These are phyloP conservation scores for Micromesistius poutassou DNA, from an alignment of 2,797 vertebrate species.

Conservation along the genomic window DNA sequence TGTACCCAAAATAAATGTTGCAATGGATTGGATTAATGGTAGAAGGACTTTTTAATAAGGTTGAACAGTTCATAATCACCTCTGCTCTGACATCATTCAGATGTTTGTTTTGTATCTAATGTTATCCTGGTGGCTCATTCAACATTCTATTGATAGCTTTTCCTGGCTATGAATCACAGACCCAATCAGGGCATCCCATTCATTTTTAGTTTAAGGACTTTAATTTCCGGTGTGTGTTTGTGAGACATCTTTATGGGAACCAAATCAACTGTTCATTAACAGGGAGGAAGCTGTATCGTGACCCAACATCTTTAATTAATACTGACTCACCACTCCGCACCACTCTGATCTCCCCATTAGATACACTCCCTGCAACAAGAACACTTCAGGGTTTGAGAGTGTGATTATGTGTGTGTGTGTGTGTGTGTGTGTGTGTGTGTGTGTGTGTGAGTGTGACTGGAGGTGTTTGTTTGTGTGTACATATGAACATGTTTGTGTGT, in stretches of 20 bases:
- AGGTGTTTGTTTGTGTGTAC: neutral
- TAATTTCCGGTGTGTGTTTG: conserved; percentile 57
- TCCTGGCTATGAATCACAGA: conserved; percentile 45
- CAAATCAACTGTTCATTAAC: conserved; percentile 68
- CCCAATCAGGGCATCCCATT: conserved; percentile 65
- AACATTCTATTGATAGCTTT: conserved; percentile 46
- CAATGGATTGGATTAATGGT: neutral
- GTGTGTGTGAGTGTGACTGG: neutral
- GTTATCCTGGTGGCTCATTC: conserved; percentile 42
- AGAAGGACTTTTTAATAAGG: neutral
- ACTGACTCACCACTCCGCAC: conserved; percentile 63
- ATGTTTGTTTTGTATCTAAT: conserved; percentile 19
- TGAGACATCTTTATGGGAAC: conserved; percentile 71
- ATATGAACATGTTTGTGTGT: neutral
- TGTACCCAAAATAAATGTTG: neutral
- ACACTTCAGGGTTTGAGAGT: neutral
- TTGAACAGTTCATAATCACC: neutral
- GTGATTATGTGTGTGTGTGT: neutral
- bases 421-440: neutral
- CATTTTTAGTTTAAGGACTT: conserved; percentile 46
- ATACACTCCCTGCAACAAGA: conserved; percentile 58
- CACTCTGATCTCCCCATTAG: conserved; percentile 65
- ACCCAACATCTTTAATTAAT: conserved; percentile 83
- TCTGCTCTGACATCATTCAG: conserved; percentile 11
- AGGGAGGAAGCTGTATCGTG: conserved; percentile 64